These are phyloP conservation scores for Drosophila insularis DNA, from an alignment of 1,140 invertebrate genomes.

Conservation along the genomic window DNA sequence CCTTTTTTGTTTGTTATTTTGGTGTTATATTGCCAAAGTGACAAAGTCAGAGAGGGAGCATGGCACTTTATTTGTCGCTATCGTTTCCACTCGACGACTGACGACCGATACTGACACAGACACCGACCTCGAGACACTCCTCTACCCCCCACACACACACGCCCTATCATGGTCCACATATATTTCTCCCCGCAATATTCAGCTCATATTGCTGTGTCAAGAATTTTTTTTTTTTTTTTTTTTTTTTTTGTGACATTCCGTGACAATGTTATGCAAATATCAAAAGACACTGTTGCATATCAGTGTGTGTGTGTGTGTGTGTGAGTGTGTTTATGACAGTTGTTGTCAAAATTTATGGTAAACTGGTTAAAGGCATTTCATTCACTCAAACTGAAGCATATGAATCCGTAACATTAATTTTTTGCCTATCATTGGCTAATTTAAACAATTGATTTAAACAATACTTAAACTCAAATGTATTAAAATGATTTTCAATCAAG, in stretches of 20 bases:
- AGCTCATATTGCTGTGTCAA: conserved; percentile 30
- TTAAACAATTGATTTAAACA: neutral
- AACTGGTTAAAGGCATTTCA: neutral
- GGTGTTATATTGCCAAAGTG: conserved; percentile 3
- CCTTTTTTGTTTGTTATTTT: conserved; percentile 13
- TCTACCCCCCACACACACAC: neutral
- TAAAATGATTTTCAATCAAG: too few relatives aligned
- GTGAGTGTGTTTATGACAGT: neutral
- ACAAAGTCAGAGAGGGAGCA: conserved; percentile 6
- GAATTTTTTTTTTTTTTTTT: conserved; percentile 22
- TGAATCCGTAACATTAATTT: neutral
- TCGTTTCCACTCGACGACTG: conserved; percentile 22
- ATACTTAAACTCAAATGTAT: too few relatives aligned
- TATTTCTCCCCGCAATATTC: neutral
- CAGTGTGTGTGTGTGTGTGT: neutral
- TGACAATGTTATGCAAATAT: conserved; percentile 59
- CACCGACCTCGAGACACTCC: neutral
- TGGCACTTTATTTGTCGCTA: conserved; percentile 40
- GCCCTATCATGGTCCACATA: neutral
- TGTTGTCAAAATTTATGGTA: conserved; percentile 1
- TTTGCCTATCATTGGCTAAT: too few relatives aligned
- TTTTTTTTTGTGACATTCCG: conserved; percentile 20
- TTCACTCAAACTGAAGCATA: neutral
- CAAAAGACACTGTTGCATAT: conserved; percentile 34
- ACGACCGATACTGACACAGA: neutral